Conservation (phyloP, 2,113 vertebrate species). For the Pollachius pollachius region DNA sequence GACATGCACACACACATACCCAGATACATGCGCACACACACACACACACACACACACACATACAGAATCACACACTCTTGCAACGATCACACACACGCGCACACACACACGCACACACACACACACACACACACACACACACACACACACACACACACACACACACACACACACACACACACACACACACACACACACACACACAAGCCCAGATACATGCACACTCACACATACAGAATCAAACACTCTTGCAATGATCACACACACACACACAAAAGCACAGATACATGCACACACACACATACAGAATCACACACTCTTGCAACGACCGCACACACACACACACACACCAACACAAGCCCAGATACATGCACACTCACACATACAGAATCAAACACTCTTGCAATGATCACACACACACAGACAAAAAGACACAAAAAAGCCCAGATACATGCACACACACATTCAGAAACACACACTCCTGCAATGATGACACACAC, state of each 20-base stretch:
- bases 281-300: neutral
- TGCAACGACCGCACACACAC: neutral
- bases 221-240: neutral
- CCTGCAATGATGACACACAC: neutral
- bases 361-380: neutral
- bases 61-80: neutral
- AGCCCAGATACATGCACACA: neutral
- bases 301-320: slow-evolving; percentile 15
- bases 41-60: neutral
- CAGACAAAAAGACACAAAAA: neutral
- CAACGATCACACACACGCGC: neutral
- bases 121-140: no score
- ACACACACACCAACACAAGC: neutral
- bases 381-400: slow-evolving; percentile 15
- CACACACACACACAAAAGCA: no score
- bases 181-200: neutral
- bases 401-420: neutral
- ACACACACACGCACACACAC: no score
- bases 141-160: neutral
- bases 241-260: neutral
- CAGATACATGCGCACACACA: slow-evolving; percentile 7
- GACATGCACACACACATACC: slow-evolving; percentile 1
- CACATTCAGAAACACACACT: slow-evolving; percentile 13
- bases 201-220: no score
- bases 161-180: slow-evolving; percentile 5